A percentile compares a stretch with the other conserved stretches of the same genome.
phyloP scores from a whole-genome alignment of 2,888 invertebrate species.

The Stictocephala bisonia region DNA sequence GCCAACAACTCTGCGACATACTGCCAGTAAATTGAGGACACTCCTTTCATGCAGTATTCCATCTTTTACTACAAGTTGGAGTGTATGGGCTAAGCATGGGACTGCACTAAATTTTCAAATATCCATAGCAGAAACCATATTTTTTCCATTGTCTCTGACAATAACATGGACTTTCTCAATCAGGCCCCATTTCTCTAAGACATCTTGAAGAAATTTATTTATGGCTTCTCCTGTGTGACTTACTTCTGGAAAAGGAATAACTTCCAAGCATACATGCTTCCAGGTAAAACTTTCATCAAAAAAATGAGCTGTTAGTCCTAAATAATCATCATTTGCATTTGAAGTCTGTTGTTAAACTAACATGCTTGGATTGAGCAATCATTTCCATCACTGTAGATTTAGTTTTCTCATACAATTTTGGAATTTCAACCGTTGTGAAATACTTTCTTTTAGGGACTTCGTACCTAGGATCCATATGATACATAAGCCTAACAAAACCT shows the following conservation, averaged over 20 bases:
- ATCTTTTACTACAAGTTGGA: constrained; percentile 14
- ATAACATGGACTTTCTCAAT: neutral
- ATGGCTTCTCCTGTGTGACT: constrained; percentile 5
- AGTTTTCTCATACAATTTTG: neutral
- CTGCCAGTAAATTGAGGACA: neutral
- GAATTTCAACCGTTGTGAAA: neutral
- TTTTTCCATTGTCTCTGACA: constrained; percentile 13
- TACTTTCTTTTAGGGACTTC: constrained; percentile 17
- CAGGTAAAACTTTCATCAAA: neutral
- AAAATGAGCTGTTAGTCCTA: neutral
- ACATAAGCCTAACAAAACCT: too few relatives aligned
- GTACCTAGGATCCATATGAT: constrained; percentile 19
- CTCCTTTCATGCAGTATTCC: neutral
- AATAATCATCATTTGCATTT: constrained; percentile 7
- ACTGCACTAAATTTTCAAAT: neutral
- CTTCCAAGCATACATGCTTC: constrained; percentile 18
- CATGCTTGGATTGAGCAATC: neutral
- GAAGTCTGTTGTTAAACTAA: constrained; percentile 23
- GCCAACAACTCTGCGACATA: neutral
- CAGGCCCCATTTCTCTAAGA: neutral
- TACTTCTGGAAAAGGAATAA: constrained; percentile 19
- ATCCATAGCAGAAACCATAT: neutral
- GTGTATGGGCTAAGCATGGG: constrained; percentile 17
- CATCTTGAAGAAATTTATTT: neutral
- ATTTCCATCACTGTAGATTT: neutral